Conservation (phyloP, 2,797 vertebrate species). For the Sebastes matsubarae region DNA sequence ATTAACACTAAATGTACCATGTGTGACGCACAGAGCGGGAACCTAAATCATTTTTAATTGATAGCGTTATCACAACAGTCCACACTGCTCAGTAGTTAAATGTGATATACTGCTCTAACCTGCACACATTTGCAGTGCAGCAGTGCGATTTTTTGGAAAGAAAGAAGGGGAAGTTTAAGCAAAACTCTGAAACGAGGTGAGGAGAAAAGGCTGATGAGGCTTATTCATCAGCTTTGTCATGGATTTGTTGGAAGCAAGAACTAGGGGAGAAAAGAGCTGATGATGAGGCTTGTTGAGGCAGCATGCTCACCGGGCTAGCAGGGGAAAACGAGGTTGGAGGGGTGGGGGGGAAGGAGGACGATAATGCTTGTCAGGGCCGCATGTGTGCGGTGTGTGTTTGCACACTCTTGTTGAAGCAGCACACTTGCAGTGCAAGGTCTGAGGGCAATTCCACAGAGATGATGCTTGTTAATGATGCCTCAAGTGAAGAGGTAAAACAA, state of each 20-base stretch:
- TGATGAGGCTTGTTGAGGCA: slow-evolving; percentile 59
- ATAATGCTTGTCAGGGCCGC: slow-evolving; percentile 45
- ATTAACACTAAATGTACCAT: background rate
- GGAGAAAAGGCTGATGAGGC: slow-evolving; percentile 71
- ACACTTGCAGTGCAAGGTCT: slow-evolving; percentile 42
- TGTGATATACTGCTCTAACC: background rate
- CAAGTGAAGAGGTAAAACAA: slow-evolving; percentile 36
- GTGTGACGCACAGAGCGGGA: background rate
- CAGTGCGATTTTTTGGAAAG: background rate
- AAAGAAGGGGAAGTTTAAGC: slow-evolving; percentile 37
- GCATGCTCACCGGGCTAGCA: slow-evolving; percentile 49
- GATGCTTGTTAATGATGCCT: slow-evolving; percentile 42
- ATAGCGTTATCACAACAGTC: background rate
- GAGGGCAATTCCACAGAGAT: slow-evolving; percentile 46
- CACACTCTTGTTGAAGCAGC: slow-evolving; percentile 41
- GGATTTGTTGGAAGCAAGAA: slow-evolving; percentile 63
- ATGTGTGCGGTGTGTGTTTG: slow-evolving; percentile 19
- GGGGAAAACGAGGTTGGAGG: slow-evolving; percentile 3
- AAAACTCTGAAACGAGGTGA: slow-evolving; percentile 45
- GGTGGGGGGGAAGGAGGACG: background rate
- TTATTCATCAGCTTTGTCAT: slow-evolving; percentile 72
- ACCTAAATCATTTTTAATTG: background rate
- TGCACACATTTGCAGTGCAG: slow-evolving; percentile 17
- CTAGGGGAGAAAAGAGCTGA: slow-evolving; percentile 69
- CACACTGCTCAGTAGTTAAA: background rate